Percentiles rank a stretch among this genome's conserved stretches.
These are phyloP conservation scores for Palaemon carinicauda DNA, from an alignment of 1,140 invertebrate species.

Conservation along the genomic window DNA sequence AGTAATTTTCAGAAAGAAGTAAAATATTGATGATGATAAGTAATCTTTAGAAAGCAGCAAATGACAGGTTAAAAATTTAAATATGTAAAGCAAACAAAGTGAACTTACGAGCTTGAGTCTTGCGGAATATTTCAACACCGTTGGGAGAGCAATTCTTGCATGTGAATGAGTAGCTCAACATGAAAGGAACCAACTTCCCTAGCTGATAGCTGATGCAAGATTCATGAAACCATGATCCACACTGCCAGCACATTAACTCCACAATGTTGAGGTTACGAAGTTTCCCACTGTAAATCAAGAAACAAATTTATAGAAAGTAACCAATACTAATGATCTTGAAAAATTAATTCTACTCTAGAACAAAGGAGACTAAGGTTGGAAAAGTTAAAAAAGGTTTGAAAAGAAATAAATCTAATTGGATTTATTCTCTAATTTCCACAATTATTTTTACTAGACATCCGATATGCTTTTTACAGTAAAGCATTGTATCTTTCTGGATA, in stretches of 20 bases:
- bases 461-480: no score
- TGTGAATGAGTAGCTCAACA: constrained; percentile 94
- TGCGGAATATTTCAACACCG: constrained; percentile 86
- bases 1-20: no score
- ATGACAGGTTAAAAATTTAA: not conserved
- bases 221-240: constrained; percentile 91
- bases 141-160: constrained; percentile 96
- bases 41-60: no score
- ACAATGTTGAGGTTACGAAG: constrained; percentile 89
- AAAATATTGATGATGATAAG: no score
- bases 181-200: constrained; percentile 92
- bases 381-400: no score
- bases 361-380: no score
- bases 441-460: no score
- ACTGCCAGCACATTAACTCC: constrained; percentile 89
- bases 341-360: no score
- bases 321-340: no score
- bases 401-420: no score
- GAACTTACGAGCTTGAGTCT: constrained; percentile 88
- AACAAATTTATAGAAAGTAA: constrained; percentile 17
- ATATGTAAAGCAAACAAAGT: not conserved
- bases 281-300: constrained; percentile 77
- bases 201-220: constrained; percentile 89
- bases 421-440: no score
- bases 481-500: no score